These are phyloP conservation scores for Scolopax rusticola DNA, from an alignment of 2,797 vertebrate species.

Conservation along the genomic window DNA sequence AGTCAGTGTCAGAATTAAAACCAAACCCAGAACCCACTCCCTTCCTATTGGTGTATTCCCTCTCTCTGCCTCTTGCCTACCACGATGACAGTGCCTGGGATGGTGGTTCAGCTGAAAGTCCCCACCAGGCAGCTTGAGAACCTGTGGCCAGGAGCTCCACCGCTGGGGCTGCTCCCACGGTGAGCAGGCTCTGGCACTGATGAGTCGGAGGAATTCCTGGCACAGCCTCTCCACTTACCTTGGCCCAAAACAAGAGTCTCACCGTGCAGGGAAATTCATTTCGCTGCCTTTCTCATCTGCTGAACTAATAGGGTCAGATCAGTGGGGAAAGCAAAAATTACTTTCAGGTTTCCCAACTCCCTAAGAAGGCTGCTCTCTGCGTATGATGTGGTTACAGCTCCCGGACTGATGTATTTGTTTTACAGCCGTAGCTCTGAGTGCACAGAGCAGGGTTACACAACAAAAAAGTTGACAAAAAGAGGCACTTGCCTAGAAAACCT, in stretches of 20 bases:
- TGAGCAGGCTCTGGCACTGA: background rate
- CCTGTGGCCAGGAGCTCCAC: accelerated
- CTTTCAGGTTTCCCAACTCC: slow-evolving; percentile 26
- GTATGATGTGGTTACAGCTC: background rate
- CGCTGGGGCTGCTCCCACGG: background rate
- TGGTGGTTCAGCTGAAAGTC: background rate
- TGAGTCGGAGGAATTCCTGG: background rate
- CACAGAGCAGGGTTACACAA: background rate
- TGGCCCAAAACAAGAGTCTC: background rate
- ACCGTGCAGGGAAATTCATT: slow-evolving; percentile 26
- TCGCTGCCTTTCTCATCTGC: slow-evolving; percentile 7
- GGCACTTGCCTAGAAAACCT: background rate
- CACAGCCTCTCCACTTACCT: background rate
- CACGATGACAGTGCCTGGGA: accelerated
- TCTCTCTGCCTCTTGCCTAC: background rate
- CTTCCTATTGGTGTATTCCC: accelerated
- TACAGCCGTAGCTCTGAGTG: background rate
- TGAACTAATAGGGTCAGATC: slow-evolving; percentile 55
- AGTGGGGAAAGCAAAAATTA: slow-evolving; percentile 29
- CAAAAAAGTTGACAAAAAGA: background rate
- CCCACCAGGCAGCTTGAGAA: background rate
- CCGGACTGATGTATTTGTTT: background rate
- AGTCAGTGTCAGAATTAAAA: background rate
- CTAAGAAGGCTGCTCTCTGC: background rate
- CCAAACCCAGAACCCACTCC: background rate